These are phyloP conservation scores for Amblyteles armatorius DNA, from an alignment of 2,888 invertebrate species.

Conservation along the genomic window DNA sequence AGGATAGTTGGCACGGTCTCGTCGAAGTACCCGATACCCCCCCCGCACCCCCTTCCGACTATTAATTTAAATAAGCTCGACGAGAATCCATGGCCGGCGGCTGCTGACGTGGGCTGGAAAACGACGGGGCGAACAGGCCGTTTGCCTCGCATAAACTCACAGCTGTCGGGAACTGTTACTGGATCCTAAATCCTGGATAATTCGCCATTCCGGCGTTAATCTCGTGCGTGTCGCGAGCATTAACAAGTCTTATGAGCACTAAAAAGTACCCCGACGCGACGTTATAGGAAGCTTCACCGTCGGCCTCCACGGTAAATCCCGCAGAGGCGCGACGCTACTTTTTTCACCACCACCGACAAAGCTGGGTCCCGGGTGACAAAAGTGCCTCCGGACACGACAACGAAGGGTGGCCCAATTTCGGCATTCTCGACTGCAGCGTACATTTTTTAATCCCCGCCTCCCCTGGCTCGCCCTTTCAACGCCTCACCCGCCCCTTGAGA, in stretches of 20 bases:
- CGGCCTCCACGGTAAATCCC: slow-evolving; percentile 52
- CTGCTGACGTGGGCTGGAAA: slow-evolving; percentile 31
- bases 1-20: slow-evolving; percentile 41
- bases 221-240: slow-evolving; percentile 73
- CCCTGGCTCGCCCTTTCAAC: slow-evolving; percentile 4
- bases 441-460: slow-evolving; percentile 25
- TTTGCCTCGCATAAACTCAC: slow-evolving; percentile 53
- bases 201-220: slow-evolving; percentile 74
- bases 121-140: slow-evolving; percentile 31
- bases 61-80: slow-evolving; percentile 52
- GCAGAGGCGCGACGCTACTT: background rate
- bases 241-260: slow-evolving; percentile 73
- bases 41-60: slow-evolving; percentile 16
- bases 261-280: slow-evolving; percentile 63
- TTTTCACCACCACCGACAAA: slow-evolving; percentile 4
- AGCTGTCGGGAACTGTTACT: slow-evolving; percentile 55
- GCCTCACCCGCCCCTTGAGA: slow-evolving; percentile 19
- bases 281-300: background rate
- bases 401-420: slow-evolving; percentile 63
- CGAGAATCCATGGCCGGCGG: slow-evolving; percentile 27
- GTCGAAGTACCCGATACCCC: slow-evolving; percentile 11
- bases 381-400: slow-evolving; percentile 31
- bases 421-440: slow-evolving; percentile 42
- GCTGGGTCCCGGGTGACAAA: slow-evolving; percentile 19
- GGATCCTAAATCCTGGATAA: slow-evolving; percentile 71